Percentiles rank a stretch among this genome's conserved stretches.
phyloP scores from a whole-genome alignment of 2,113 vertebrate species.

The Abramis brama region DNA sequence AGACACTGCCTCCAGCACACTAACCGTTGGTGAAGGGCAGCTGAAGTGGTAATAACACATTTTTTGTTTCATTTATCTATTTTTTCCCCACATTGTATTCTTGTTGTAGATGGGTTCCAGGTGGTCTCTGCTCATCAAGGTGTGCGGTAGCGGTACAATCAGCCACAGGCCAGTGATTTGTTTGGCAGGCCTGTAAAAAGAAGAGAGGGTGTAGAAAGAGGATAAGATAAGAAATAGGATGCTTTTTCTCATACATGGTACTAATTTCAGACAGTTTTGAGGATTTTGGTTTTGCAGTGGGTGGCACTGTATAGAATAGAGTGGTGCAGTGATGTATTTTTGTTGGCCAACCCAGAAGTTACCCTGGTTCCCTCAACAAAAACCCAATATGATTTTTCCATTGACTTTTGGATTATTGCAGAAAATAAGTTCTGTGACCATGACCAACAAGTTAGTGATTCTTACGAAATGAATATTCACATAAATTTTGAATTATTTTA shows the following conservation, averaged over 20 bases:
- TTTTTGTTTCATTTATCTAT: constrained; percentile 47
- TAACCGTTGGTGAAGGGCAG: constrained; percentile 40
- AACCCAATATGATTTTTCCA: background rate
- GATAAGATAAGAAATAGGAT: background rate
- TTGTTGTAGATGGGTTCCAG: constrained; percentile 1
- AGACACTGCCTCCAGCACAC: constrained; percentile 43
- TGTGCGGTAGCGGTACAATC: constrained; percentile 34
- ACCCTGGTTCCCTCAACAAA: background rate
- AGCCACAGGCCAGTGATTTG: constrained; percentile 45
- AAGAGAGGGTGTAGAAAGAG: background rate
- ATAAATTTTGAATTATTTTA: too few relatives aligned
- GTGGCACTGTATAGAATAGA: background rate
- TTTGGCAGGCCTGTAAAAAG: constrained; percentile 7
- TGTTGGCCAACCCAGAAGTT: background rate
- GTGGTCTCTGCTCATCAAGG: constrained; percentile 40
- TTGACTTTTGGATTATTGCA: background rate
- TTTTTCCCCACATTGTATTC: constrained; percentile 10
- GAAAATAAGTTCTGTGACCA: background rate
- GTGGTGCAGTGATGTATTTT: background rate
- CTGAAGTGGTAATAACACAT: constrained; percentile 40
- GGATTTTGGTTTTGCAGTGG: constrained; percentile 15
- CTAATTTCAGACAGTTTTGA: background rate
- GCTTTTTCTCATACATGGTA: background rate
- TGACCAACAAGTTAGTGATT: background rate
- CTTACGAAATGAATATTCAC: background rate